Conservation (phyloP, 2,888 invertebrate genomes). For the Drosophila acutilabella region DNA sequence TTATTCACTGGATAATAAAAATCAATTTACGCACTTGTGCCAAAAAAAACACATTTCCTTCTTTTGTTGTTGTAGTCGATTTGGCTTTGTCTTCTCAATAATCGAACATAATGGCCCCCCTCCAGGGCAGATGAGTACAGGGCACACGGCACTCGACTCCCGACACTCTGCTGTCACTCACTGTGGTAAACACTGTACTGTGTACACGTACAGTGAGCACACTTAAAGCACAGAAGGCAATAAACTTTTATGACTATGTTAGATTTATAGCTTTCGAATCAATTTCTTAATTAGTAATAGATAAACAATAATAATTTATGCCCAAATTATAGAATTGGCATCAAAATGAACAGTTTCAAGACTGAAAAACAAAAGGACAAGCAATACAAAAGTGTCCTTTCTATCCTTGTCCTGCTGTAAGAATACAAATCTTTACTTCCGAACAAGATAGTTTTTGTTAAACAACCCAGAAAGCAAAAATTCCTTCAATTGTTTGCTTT, state of each 20-base stretch:
- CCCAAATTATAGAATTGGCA: not conserved
- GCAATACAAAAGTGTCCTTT: not conserved
- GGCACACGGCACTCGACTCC: no score
- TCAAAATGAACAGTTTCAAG: not conserved
- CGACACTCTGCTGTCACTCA: constrained; percentile 37
- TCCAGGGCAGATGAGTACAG: constrained; percentile 9
- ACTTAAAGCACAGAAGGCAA: not conserved
- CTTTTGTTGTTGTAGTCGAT: constrained; percentile 31
- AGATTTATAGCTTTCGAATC: not conserved
- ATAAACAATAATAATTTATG: not conserved
- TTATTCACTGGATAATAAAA: constrained; percentile 59
- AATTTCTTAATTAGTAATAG: constrained; percentile 3
- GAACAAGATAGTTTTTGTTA: constrained; percentile 20
- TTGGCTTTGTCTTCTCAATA: constrained; percentile 49
- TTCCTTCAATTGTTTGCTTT: constrained; percentile 53
- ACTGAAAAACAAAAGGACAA: constrained; percentile 1
- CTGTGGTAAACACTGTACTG: constrained; percentile 36
- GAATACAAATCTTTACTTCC: constrained; percentile 10
- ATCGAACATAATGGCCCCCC: constrained; percentile 53
- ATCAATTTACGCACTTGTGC: constrained; percentile 61
- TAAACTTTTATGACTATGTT: not conserved
- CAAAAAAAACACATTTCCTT: constrained; percentile 23
- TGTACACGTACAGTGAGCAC: constrained; percentile 29
- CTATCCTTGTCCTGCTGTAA: constrained; percentile 3
- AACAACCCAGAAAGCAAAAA: no score